Conservation (phyloP, 2,797 vertebrate genomes). For the Hylomyscus alleni region DNA sequence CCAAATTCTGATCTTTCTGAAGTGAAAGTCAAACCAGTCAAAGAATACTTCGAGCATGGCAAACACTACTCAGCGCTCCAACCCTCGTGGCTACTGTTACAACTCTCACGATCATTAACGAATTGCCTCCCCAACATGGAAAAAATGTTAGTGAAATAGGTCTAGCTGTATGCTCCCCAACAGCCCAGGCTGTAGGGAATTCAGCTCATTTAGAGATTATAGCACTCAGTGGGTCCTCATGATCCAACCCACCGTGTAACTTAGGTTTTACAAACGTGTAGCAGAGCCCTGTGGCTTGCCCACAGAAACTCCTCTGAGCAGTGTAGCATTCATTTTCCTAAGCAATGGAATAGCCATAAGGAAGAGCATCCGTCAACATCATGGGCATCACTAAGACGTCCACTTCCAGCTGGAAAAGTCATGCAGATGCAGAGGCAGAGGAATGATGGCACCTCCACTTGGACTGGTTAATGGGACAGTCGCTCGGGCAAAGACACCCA, state of each 20-base stretch:
- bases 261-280: not conserved
- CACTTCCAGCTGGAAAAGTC: conserved; percentile 48
- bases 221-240: not conserved
- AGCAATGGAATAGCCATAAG: not conserved
- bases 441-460: conserved; percentile 11
- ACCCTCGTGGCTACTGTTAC: not conserved
- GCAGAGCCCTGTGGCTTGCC: not conserved
- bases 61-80: conserved; percentile 14
- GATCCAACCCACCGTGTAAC: not conserved
- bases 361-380: conserved; percentile 38
- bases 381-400: conserved; percentile 13
- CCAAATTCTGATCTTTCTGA: conserved; percentile 55
- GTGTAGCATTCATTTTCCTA: conserved; percentile 51
- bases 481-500: not conserved
- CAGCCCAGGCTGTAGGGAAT: not conserved
- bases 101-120: not conserved
- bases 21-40: conserved; percentile 67
- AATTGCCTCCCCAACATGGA: not conserved
- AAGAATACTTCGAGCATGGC: conserved; percentile 1
- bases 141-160: not conserved
- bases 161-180: not conserved
- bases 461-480: not conserved
- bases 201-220: not conserved
- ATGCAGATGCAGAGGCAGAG: not conserved
- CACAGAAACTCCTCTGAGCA: not conserved